These are phyloP conservation scores for Zele albiditarsus DNA, from an alignment of 2,888 invertebrate genomes.

Conservation along the genomic window DNA sequence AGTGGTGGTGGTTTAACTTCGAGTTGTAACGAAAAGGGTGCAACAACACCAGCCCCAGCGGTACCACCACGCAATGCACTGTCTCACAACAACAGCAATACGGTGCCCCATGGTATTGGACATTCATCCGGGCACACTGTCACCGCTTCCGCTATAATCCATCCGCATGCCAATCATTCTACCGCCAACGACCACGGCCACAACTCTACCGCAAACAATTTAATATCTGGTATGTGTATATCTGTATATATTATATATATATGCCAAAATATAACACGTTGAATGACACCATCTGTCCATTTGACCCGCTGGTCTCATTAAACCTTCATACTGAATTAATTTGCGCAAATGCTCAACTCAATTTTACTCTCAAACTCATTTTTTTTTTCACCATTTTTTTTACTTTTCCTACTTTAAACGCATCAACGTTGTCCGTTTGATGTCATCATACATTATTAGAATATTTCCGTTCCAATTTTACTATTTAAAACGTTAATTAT, in stretches of 20 bases:
- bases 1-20: constrained; percentile 41
- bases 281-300: constrained; percentile 44
- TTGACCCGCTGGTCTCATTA: constrained; percentile 48
- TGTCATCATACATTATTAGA: constrained; percentile 1
- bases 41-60: constrained; percentile 64
- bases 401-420: constrained; percentile 33
- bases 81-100: constrained; percentile 52
- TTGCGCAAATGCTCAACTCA: constrained; percentile 19
- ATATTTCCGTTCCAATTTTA: constrained; percentile 8
- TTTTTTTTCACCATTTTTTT: background rate
- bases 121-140: constrained; percentile 67
- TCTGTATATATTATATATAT: constrained; percentile 19
- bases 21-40: constrained; percentile 47
- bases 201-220: constrained; percentile 64
- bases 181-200: constrained; percentile 62
- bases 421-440: constrained; percentile 24
- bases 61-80: constrained; percentile 68
- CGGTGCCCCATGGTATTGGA: constrained; percentile 61
- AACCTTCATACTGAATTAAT: constrained; percentile 49
- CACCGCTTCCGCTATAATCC: constrained; percentile 69
- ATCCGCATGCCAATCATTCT: constrained; percentile 68
- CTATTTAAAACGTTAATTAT: constrained; percentile 12
- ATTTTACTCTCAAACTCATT: constrained; percentile 1
- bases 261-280: constrained; percentile 1
- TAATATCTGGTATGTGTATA: constrained; percentile 66